A percentile compares a stretch with the other conserved stretches of the same genome.
Evolutionary conservation across 2,888 invertebrate genomes (phyloP).

Genomic region (Stenoptilia bipunctidactyla): DNA sequence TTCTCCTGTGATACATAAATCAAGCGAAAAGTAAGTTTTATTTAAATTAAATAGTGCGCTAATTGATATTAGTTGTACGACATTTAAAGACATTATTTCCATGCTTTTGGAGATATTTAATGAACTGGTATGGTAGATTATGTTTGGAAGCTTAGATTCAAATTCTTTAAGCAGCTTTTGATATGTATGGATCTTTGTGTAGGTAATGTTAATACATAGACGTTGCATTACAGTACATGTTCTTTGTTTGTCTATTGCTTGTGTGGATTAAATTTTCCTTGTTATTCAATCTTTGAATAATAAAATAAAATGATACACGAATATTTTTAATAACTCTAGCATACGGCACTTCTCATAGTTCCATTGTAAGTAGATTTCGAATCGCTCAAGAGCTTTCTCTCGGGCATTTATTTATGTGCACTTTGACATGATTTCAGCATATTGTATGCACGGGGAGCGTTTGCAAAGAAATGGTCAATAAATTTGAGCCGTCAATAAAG

Average conservation of each 20-base stretch:
- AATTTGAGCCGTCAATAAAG: conserved; percentile 66
- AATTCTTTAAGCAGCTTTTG: conserved; percentile 18
- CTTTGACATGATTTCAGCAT: conserved; percentile 25
- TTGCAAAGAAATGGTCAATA: conserved; percentile 67
- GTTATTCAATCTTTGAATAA: no score
- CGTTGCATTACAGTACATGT: no score
- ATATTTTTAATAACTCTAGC: no score
- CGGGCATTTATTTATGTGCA: not conserved
- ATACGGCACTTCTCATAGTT: no score
- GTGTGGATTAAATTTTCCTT: no score
- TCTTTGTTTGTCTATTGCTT: no score
- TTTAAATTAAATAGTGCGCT: not conserved
- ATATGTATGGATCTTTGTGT: no score
- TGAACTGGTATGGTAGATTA: no score
- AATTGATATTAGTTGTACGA: not conserved
- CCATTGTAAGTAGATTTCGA: not conserved
- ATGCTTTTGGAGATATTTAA: no score
- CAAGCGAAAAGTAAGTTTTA: not conserved
- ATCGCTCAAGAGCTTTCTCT: conserved; percentile 5
- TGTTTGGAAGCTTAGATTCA: conserved; percentile 3
- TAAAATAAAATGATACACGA: no score
- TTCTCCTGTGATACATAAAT: not conserved
- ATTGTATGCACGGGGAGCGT: conserved; percentile 54
- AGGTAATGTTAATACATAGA: no score
- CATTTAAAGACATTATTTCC: no score